Conservation (phyloP, 2,797 vertebrate genomes). For the Pelobates cultripes region DNA sequence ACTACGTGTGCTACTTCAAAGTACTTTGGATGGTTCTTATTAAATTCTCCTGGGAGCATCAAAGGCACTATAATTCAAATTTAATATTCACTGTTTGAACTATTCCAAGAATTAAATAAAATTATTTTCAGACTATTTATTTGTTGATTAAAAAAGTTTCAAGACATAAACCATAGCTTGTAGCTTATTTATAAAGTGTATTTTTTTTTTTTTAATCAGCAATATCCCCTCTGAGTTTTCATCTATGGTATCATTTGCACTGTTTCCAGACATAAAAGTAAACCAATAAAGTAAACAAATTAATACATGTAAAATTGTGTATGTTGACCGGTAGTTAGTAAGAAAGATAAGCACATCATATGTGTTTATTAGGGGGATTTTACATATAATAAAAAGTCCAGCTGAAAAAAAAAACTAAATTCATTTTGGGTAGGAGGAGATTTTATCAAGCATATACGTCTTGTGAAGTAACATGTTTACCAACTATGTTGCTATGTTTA, state of each 20-base stretch:
- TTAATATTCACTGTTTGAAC: slow-evolving; percentile 39
- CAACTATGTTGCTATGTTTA: no score
- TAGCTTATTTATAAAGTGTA: slow-evolving; percentile 38
- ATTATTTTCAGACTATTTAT: slow-evolving; percentile 33
- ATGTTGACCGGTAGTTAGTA: no score
- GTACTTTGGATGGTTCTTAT: slow-evolving; percentile 24
- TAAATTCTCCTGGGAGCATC: slow-evolving; percentile 38
- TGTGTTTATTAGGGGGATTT: no score
- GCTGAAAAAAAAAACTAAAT: no score
- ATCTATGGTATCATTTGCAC: neutral
- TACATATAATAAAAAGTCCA: no score
- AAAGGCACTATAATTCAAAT: slow-evolving; percentile 33
- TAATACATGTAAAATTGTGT: neutral
- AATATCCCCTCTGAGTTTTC: slow-evolving; percentile 17
- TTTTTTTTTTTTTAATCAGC: slow-evolving; percentile 28
- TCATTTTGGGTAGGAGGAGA: no score
- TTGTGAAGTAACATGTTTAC: no score
- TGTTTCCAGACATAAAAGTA: neutral
- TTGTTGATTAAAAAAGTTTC: slow-evolving; percentile 32
- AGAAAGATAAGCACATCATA: no score
- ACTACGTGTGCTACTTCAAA: slow-evolving; percentile 40
- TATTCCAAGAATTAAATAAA: slow-evolving; percentile 36
- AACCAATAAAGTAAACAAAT: neutral
- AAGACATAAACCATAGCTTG: slow-evolving; percentile 11
- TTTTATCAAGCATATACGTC: no score